phyloP scores from a whole-genome alignment of 2,888 invertebrate genomes.

The Drosophila affinis region DNA sequence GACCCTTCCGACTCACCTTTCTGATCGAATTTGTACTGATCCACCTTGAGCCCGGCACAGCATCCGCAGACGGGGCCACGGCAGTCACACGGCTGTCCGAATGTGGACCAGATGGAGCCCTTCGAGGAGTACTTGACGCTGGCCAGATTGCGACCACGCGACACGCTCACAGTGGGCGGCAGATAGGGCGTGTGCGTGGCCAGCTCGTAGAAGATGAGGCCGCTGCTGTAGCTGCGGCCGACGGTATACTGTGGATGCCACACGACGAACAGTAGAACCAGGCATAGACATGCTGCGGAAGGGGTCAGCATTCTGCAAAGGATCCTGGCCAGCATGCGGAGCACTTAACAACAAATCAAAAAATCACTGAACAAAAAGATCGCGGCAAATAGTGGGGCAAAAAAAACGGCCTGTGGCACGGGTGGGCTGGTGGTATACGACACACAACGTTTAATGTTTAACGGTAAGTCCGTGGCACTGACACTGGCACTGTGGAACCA shows the following conservation, averaged over 20 bases:
- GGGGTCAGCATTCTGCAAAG: not conserved
- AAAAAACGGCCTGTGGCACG: not conserved
- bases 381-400: not conserved
- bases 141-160: constrained; percentile 74
- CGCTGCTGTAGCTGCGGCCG: constrained; percentile 80
- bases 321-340: constrained; percentile 3
- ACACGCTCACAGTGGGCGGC: constrained; percentile 81
- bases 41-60: constrained; percentile 89
- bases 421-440: not conserved
- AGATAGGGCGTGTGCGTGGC: constrained; percentile 68
- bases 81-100: constrained; percentile 85
- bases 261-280: constrained; percentile 6
- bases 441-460: constrained; percentile 11
- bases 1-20: constrained; percentile 72
- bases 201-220: constrained; percentile 80
- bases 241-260: not conserved
- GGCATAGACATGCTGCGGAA: not conserved
- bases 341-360: constrained; percentile 1
- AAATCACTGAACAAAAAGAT: constrained; percentile 31
- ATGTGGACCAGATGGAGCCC: constrained; percentile 81
- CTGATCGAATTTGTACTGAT: constrained; percentile 85
- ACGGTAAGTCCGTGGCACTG: constrained; percentile 26
- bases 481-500: constrained; percentile 9
- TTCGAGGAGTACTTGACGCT: constrained; percentile 74
- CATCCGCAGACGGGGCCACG: constrained; percentile 87